These are phyloP conservation scores for Catocala fraxini DNA, from an alignment of 2,888 invertebrate genomes.

Conservation along the genomic window DNA sequence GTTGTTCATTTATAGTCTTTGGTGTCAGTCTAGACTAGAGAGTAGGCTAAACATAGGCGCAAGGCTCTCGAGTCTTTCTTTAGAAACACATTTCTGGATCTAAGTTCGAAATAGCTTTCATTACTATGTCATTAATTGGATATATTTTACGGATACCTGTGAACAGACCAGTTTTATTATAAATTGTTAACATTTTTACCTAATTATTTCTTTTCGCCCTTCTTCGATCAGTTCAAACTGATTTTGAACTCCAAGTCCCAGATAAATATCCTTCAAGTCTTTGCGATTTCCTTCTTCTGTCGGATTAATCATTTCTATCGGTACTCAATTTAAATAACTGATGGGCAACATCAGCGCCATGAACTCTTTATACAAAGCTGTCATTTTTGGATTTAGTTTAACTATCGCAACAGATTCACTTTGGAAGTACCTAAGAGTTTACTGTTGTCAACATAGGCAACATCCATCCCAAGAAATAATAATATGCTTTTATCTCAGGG, in stretches of 20 bases:
- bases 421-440: not conserved
- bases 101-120: not conserved
- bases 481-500: not conserved
- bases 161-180: not conserved
- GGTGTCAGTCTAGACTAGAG: too few relatives aligned
- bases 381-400: not conserved
- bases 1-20: not conserved
- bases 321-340: too few relatives aligned
- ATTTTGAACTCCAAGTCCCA: not conserved
- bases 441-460: constrained; percentile 5
- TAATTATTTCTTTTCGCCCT: not conserved
- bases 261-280: not conserved
- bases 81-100: not conserved
- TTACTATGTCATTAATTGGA: not conserved
- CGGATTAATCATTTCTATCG: too few relatives aligned
- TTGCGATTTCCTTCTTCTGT: not conserved
- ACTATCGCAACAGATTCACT: constrained; percentile 6
- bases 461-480: constrained; percentile 3
- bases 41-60: not conserved
- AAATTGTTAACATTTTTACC: not conserved
- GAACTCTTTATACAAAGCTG: too few relatives aligned
- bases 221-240: too few relatives aligned
- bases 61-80: not conserved
- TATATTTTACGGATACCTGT: too few relatives aligned
- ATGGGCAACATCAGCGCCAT: too few relatives aligned